Percentiles rank a stretch among this genome's conserved stretches.
These are phyloP conservation scores for Dromaius novaehollandiae DNA, from an alignment of 2,113 vertebrate genomes.

Conservation along the genomic window DNA sequence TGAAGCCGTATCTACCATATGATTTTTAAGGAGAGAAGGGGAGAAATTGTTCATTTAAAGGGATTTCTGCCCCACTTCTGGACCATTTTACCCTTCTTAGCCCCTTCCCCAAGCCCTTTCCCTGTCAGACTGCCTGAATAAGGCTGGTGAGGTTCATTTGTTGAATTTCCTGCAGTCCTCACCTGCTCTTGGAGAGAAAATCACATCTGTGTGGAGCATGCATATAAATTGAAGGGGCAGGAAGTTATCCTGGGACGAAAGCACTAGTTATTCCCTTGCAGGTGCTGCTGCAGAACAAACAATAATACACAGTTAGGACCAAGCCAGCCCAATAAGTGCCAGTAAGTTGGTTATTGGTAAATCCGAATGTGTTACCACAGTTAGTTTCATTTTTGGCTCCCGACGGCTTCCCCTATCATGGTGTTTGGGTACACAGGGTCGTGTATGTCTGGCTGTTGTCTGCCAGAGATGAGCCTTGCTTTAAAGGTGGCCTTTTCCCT, in stretches of 20 bases:
- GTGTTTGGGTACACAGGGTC: neutral
- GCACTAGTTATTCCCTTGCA: neutral
- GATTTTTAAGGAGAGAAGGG: neutral
- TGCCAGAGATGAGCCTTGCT: neutral
- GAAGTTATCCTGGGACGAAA: neutral
- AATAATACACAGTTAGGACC: neutral
- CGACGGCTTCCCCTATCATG: rapidly evolving
- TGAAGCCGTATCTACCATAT: neutral
- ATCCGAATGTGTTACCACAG: neutral
- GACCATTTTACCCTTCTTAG: neutral
- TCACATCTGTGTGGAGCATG: neutral
- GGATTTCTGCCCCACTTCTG: neutral
- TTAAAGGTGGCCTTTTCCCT: neutral
- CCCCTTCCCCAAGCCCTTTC: neutral
- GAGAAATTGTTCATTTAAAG: neutral
- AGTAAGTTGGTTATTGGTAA: neutral
- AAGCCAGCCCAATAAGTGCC: neutral
- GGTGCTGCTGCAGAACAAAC: neutral
- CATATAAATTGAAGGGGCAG: neutral
- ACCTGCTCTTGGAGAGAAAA: neutral
- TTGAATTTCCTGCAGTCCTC: neutral
- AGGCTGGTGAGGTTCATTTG: neutral
- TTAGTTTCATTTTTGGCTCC: neutral
- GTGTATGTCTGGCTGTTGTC: neutral
- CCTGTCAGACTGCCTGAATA: neutral